A percentile compares a stretch with the other conserved stretches of the same genome.
Evolutionary conservation across 1,140 invertebrate species (phyloP).

Genomic region (Bactericera cockerelli): DNA sequence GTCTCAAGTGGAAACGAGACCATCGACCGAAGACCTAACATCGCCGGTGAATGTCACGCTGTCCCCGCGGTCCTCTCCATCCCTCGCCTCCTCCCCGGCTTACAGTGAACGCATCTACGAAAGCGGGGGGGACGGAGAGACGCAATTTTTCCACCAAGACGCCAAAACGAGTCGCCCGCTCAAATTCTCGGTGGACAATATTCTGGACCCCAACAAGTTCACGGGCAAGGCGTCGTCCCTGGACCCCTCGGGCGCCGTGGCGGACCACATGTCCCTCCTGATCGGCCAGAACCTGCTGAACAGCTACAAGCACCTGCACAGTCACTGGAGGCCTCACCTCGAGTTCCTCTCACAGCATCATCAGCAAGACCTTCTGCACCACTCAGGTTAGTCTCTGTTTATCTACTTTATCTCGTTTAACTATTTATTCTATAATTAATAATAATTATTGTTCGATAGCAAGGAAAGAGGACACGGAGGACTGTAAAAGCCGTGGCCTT

Average conservation of each 20-base stretch:
- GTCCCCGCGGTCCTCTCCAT: neutral
- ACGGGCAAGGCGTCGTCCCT: constrained; percentile 41
- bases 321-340: constrained; percentile 38
- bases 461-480: no score
- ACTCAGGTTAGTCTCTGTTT: neutral
- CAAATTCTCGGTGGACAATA: constrained; percentile 82
- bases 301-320: constrained; percentile 1
- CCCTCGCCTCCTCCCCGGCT: neutral
- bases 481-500: no score
- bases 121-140: neutral
- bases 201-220: constrained; percentile 78
- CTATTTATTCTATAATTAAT: no score
- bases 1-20: neutral
- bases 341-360: constrained; percentile 13
- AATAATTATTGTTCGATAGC: no score
- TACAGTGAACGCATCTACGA: neutral
- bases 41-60: neutral
- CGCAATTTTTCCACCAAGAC: neutral
- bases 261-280: neutral
- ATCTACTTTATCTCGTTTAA: no score
- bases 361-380: neutral
- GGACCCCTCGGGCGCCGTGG: constrained; percentile 9
- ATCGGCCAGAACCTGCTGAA: neutral
- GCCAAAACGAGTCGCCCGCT: constrained; percentile 26
- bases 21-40: neutral